Evolutionary conservation across 2,113 vertebrate genomes (phyloP).

Genomic region (Muscicapa adusta): DNA sequence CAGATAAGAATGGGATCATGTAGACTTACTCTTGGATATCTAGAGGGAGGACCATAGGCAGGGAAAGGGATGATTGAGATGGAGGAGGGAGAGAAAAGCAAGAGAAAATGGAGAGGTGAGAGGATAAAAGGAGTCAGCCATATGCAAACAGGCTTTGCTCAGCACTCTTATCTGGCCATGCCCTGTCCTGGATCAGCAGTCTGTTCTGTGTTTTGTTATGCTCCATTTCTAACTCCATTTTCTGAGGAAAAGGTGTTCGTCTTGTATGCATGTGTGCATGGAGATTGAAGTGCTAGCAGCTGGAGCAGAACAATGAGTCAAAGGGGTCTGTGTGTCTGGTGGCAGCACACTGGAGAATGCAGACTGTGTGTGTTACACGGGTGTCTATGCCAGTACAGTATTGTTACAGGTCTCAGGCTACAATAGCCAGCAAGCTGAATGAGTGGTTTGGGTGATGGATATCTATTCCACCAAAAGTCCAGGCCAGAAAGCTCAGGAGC

Average conservation of each 20-base stretch:
- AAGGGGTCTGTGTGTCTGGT: background rate
- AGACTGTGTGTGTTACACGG: rapidly evolving
- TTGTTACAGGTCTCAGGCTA: background rate
- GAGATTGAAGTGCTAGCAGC: background rate
- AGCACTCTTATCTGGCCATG: background rate
- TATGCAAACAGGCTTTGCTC: background rate
- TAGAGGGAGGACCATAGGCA: background rate
- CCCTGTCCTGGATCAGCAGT: background rate
- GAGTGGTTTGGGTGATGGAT: background rate
- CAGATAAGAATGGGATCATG: background rate
- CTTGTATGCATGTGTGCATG: background rate
- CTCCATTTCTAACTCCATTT: background rate
- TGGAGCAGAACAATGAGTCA: background rate
- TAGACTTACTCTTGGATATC: background rate
- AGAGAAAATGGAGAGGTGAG: background rate
- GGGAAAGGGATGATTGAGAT: background rate
- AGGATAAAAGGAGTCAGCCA: background rate
- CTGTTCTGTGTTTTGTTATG: background rate
- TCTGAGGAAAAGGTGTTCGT: background rate
- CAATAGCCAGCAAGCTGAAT: background rate
- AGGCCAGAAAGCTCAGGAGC: background rate
- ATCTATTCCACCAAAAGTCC: background rate
- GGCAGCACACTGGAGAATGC: background rate
- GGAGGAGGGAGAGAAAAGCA: background rate
- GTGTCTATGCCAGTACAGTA: background rate